Base-by-base conservation (phyloP, 2,888 invertebrate genomes). In the Sympetrum striolatum region DNA sequence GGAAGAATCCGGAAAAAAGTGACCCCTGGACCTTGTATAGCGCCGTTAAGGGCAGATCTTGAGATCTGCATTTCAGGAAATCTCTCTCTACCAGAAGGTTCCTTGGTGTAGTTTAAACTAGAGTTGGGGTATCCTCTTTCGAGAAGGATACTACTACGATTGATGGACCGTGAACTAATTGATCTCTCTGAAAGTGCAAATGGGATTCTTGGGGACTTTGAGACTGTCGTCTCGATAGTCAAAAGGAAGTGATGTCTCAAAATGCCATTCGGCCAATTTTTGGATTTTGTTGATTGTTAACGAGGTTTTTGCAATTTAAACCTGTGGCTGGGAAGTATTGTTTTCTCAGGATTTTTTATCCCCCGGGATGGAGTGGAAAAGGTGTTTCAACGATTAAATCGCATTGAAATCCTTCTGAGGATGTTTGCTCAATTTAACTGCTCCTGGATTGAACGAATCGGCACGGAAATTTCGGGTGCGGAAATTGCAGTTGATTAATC, bases 1-100 rank as follows among this genome's bases (percentile, higher is more conserved):
- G 93, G 94, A 91, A 86, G 91, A 91, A 58, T 91, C 73, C 80
- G 53, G 15, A 22, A 90, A 81, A 90, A 80, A 90, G 44, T 91
- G 90, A 91, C 80, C 35, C 6, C 73, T 25, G 25, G 73, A 73
- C 73, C 15, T 73, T 73, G 8, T 31, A 10, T 73, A 25, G 25
- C 0, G 25, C 73, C 22, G 73, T 31, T 31, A 31, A 73, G 1
- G 25, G n/a, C 25, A 73, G 31, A 73, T 73, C 73, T 18, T 18
- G 12, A 73, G 31, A 31, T 73, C 31, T 73, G 73, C 73, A 73
- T 73, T 14, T 25, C 73, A 73, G 73, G 73, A 73, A 25, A 73
- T 22, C 73, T 25, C 73, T 25, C 25, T 25, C 31, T 31, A 73
- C 6, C 14, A 31, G 73, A 73, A 73, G 25, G 73, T 73, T 73